Evolutionary conservation across 2,797 vertebrate genomes (phyloP).

Genomic region (Aratinga solstitialis): DNA sequence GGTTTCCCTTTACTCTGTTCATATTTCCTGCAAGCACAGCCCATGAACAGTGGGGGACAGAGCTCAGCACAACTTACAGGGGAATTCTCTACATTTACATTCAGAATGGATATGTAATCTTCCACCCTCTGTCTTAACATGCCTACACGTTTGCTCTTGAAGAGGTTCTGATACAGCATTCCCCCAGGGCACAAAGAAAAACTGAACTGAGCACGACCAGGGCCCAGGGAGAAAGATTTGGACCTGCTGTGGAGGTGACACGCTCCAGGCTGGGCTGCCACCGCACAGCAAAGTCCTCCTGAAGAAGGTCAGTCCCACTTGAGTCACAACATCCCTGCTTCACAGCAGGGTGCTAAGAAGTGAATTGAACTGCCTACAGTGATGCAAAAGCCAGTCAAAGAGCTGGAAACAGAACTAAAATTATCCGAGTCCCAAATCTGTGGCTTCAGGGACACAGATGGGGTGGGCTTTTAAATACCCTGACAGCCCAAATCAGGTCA

Average conservation of each 20-base stretch:
- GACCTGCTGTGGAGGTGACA: rapidly evolving
- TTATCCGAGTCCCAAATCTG: neutral
- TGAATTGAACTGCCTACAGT: neutral
- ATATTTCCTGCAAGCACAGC: neutral
- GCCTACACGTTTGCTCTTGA: neutral
- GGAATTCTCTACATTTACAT: neutral
- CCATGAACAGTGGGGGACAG: rapidly evolving
- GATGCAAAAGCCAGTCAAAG: neutral
- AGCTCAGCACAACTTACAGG: neutral
- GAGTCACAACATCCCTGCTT: neutral
- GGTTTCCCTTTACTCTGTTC: neutral
- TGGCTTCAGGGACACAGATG: neutral
- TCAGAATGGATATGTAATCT: neutral
- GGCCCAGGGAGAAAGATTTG: neutral
- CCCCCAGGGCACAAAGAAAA: neutral
- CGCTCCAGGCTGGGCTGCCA: neutral
- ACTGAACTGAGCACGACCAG: neutral
- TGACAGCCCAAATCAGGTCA: rapidly evolving
- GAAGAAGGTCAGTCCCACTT: rapidly evolving
- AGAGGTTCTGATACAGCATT: neutral
- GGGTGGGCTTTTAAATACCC: neutral
- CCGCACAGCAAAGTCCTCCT: neutral
- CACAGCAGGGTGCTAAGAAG: rapidly evolving
- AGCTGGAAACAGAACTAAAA: neutral
- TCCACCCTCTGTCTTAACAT: neutral